Conservation (phyloP, 2,113 vertebrate genomes). For the Orthonyx spaldingii region DNA sequence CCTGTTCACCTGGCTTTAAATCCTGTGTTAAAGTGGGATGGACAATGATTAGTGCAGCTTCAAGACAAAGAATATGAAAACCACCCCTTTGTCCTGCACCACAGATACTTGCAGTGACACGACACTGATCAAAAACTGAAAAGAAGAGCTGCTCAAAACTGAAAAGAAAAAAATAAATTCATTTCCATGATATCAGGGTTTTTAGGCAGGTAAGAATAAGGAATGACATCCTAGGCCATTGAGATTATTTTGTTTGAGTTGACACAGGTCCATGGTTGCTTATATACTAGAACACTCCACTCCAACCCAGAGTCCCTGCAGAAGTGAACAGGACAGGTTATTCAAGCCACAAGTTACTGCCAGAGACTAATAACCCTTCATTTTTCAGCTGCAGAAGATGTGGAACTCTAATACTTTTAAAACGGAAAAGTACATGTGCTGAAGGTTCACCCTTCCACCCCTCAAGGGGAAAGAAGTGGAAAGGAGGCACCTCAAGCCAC, state of each 20-base stretch:
- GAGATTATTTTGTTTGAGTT: neutral
- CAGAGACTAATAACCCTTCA: neutral
- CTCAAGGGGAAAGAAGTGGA: neutral
- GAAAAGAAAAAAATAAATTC: no score
- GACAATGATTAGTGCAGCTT: neutral
- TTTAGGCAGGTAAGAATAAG: neutral
- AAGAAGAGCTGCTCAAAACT: neutral
- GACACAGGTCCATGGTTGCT: accelerated
- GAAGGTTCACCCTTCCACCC: neutral
- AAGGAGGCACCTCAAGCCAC: neutral
- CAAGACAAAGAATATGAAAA: neutral
- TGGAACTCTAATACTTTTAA: neutral
- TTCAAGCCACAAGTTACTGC: neutral
- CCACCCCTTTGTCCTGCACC: neutral
- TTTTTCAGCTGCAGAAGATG: neutral
- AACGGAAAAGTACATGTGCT: neutral
- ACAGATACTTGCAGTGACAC: neutral
- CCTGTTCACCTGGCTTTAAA: neutral
- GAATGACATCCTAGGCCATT: neutral
- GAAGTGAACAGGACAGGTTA: neutral
- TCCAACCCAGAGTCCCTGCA: neutral
- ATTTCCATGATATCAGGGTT: neutral
- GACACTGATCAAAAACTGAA: neutral
- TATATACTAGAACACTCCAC: neutral
- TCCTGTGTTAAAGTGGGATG: neutral